These are phyloP conservation scores for Apoda limacodes DNA, from an alignment of 2,888 invertebrate genomes.

Conservation along the genomic window DNA sequence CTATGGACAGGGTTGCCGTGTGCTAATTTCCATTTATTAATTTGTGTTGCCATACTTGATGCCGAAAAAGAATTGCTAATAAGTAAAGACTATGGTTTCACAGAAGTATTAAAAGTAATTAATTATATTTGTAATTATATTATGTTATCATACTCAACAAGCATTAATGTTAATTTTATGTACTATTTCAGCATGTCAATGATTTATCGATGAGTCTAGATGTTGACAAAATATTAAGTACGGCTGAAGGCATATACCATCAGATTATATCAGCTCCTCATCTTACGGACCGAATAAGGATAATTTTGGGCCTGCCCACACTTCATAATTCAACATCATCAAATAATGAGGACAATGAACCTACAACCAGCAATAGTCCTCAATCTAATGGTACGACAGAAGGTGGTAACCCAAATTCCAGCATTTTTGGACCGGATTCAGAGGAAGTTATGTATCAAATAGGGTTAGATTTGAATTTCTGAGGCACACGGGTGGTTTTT, in stretches of 20 bases:
- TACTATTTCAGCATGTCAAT: conserved; percentile 86
- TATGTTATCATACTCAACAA: too few species aligned
- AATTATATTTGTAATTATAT: conserved; percentile 1
- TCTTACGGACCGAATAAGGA: conserved; percentile 77
- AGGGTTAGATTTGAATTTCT: conserved; percentile 67
- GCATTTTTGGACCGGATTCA: conserved; percentile 39
- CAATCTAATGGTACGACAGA: conserved; percentile 28
- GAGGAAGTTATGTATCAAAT: conserved; percentile 72
- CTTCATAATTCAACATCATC: conserved; percentile 36
- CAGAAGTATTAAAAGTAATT: conserved; percentile 91
- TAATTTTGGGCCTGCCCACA: conserved; percentile 76
- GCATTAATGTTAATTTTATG: background rate
- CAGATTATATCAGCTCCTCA: conserved; percentile 82
- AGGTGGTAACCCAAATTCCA: conserved; percentile 20
- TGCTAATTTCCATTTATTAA: conserved; percentile 93
- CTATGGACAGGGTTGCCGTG: conserved; percentile 96
- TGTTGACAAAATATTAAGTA: conserved; percentile 82
- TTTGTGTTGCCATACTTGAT: conserved; percentile 93
- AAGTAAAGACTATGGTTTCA: conserved; percentile 92
- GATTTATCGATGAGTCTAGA: conserved; percentile 91
- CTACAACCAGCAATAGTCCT: conserved; percentile 5
- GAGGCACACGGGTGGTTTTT: background rate
- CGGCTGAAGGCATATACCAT: conserved; percentile 92
- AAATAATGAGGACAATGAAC: conserved; percentile 16
- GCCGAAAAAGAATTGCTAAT: conserved; percentile 90